Conservation (phyloP, 2,113 vertebrate genomes). For the Syngnathus typhle region DNA sequence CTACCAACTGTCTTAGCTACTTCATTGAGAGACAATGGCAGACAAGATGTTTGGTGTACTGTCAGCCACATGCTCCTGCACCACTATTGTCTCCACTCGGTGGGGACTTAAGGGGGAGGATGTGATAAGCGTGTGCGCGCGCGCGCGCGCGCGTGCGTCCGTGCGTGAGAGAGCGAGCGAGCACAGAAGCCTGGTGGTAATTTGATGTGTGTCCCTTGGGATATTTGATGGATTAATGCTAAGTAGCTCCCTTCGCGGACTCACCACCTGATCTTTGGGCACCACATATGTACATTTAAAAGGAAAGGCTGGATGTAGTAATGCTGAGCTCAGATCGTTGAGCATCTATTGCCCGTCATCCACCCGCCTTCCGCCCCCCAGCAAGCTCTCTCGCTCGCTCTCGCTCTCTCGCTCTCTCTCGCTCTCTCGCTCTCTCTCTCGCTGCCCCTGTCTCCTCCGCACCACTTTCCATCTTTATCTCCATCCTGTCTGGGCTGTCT, state of each 20-base stretch:
- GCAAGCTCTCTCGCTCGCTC: slow-evolving; percentile 11
- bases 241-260: slow-evolving; percentile 58
- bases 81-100: slow-evolving; percentile 53
- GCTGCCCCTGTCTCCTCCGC: slow-evolving; percentile 16
- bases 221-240: slow-evolving; percentile 69
- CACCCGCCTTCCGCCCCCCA: not conserved
- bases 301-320: slow-evolving; percentile 51
- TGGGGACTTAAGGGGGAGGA: slow-evolving; percentile 30
- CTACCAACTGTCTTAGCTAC: slow-evolving; percentile 43
- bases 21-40: slow-evolving; percentile 60
- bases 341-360: slow-evolving; percentile 11
- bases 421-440: slow-evolving; percentile 19
- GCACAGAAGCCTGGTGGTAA: slow-evolving; percentile 64
- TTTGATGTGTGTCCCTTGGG: slow-evolving; percentile 66
- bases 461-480: slow-evolving; percentile 26
- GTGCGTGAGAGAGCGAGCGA: slow-evolving; percentile 32
- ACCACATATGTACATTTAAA: slow-evolving; percentile 48
- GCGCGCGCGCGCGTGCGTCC: slow-evolving; percentile 12
- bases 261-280: slow-evolving; percentile 66
- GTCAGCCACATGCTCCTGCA: slow-evolving; percentile 57
- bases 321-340: slow-evolving; percentile 65
- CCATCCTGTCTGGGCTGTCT: slow-evolving; percentile 10
- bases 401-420: slow-evolving; percentile 5
- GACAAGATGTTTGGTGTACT: slow-evolving; percentile 57
- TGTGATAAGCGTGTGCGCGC: slow-evolving; percentile 10